Percentiles rank a stretch among this genome's conserved stretches.
Conservation (phyloP, 2,113 vertebrate species). For the Lampris megalopsis region DNA sequence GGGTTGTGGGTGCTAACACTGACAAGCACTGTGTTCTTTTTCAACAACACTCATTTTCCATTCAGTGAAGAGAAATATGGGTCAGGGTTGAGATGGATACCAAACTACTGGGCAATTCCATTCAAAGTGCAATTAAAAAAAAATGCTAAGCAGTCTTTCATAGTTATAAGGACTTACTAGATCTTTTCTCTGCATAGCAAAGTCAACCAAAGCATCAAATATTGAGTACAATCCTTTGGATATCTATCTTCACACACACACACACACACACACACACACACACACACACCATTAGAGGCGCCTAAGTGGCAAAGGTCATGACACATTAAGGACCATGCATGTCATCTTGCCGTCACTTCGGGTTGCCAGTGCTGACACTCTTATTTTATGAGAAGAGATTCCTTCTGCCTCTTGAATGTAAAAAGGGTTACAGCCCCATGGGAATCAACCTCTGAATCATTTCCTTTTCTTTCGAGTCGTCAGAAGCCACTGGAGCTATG, state of each 20-base stretch:
- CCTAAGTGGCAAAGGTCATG: constrained; percentile 63
- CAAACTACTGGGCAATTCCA: neutral
- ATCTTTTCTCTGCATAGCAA: constrained; percentile 22
- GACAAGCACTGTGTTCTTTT: no score
- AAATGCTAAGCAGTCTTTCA: constrained; percentile 8
- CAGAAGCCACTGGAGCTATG: constrained; percentile 45
- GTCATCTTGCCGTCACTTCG: constrained; percentile 45
- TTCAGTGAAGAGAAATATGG: no score
- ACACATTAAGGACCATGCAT: constrained; percentile 50
- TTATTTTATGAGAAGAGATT: constrained; percentile 36
- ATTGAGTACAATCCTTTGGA: constrained; percentile 56
- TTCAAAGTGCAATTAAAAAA: neutral
- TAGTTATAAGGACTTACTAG: constrained; percentile 9
- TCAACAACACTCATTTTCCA: no score
- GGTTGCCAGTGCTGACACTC: constrained; percentile 13
- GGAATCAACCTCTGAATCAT: constrained; percentile 52
- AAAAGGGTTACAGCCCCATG: constrained; percentile 49
- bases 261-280: no score
- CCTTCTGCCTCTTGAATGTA: constrained; percentile 42
- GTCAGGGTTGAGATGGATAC: neutral
- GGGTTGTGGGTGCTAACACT: no score
- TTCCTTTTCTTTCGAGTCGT: constrained; percentile 45
- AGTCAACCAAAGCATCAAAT: constrained; percentile 59
- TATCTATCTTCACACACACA: neutral
- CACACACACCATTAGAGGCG: constrained; percentile 47